These are phyloP conservation scores for Anniella stebbinsi DNA, from an alignment of 2,797 vertebrate genomes.

Conservation along the genomic window DNA sequence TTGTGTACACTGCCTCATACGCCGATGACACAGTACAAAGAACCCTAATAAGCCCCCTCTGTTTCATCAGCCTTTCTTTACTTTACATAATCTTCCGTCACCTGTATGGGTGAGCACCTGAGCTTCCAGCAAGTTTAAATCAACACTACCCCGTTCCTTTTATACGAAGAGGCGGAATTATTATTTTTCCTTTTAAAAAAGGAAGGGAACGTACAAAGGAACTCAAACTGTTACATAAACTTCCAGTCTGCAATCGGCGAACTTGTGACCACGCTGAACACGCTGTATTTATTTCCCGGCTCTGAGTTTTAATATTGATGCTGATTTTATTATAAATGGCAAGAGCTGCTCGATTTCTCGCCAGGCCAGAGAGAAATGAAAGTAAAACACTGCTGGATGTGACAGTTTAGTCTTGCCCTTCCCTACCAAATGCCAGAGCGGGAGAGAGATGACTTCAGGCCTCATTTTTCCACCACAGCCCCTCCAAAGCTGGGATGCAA, in stretches of 20 bases:
- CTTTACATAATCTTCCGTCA: not conserved
- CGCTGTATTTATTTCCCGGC: not conserved
- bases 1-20: not conserved
- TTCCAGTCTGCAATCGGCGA: not conserved
- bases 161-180: not conserved
- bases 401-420: not conserved
- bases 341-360: slow-evolving; percentile 32
- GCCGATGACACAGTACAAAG: not conserved
- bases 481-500: not conserved
- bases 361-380: not conserved
- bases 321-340: not conserved
- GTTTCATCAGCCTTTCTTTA: not conserved
- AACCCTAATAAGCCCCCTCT: not conserved
- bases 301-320: not conserved
- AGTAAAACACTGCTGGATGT: not conserved
- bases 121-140: not conserved
- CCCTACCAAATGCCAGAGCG: not conserved
- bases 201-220: not conserved
- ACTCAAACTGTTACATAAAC: not conserved
- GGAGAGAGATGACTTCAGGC: not conserved
- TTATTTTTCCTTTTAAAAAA: not conserved
- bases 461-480: no score
- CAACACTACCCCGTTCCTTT: not conserved
- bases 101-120: not conserved
- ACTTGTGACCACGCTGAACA: not conserved